Conservation (phyloP, 2,113 vertebrate species). For the Camarhynchus parvulus region DNA sequence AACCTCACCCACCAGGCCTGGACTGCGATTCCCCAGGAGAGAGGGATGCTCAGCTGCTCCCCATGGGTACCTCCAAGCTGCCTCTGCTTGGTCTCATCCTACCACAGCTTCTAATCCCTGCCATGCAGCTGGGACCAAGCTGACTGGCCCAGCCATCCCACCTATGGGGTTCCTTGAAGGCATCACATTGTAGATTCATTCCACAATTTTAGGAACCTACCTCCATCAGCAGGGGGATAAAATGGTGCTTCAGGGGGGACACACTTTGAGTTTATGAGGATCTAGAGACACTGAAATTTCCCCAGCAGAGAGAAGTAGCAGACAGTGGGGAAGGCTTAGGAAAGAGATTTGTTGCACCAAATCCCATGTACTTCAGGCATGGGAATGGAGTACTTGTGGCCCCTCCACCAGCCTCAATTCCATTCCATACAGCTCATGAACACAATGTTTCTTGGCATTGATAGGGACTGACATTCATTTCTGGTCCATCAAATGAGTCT, state of each 20-base stretch:
- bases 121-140: not conserved
- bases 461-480: not conserved
- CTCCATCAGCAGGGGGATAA: not conserved
- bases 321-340: not conserved
- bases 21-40: not conserved
- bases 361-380: not conserved
- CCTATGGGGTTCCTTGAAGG: not conserved
- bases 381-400: not conserved
- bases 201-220: not conserved
- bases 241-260: not conserved
- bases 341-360: not conserved
- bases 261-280: not conserved
- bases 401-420: not conserved
- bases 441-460: not conserved
- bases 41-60: not conserved
- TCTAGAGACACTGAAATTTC: not conserved
- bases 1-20: not conserved
- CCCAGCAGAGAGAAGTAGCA: not conserved
- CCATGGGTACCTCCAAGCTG: not conserved
- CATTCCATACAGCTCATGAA: conserved; percentile 12
- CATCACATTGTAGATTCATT: not conserved
- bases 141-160: not conserved
- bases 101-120: not conserved
- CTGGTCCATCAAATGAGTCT: not conserved
- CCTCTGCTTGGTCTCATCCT: not conserved